A percentile compares a stretch with the other conserved stretches of the same genome.
Evolutionary conservation across 1,140 invertebrate genomes (phyloP).

Genomic region (Drosophila subobscura): DNA sequence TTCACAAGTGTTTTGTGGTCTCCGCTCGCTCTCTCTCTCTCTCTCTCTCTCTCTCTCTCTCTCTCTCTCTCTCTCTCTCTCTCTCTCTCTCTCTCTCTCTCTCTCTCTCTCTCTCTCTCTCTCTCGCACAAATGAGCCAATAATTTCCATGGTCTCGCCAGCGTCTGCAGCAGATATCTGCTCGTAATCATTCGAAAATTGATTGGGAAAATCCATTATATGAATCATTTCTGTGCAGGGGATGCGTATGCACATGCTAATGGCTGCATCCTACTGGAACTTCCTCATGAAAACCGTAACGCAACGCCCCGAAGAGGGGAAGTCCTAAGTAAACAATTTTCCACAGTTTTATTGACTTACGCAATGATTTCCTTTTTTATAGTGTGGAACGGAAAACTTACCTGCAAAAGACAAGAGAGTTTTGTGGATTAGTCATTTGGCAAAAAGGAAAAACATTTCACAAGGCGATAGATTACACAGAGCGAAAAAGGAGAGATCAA

Average conservation of each 20-base stretch:
- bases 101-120: conserved; percentile 15
- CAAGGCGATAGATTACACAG: conserved; percentile 48
- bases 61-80: conserved; percentile 31
- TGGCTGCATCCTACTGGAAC: conserved; percentile 40
- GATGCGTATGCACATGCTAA: conserved; percentile 40
- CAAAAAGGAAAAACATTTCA: conserved; percentile 41
- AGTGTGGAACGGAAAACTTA: conserved; percentile 43
- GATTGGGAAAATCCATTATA: conserved; percentile 48
- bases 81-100: conserved; percentile 44
- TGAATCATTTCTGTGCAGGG: conserved; percentile 11
- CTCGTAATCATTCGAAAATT: conserved; percentile 45
- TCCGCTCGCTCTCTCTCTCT: conserved; percentile 27
- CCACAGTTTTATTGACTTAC: conserved; percentile 72
- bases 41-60: conserved; percentile 30
- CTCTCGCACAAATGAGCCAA: conserved; percentile 63
- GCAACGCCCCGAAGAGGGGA: conserved; percentile 8
- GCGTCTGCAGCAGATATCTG: conserved; percentile 38
- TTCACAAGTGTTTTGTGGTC: conserved; percentile 29
- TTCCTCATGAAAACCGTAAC: conserved; percentile 37
- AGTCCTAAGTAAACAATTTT: conserved; percentile 68
- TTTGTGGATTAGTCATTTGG: conserved; percentile 55
- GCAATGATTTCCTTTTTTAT: conserved; percentile 68
- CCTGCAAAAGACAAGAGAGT: conserved; percentile 51
- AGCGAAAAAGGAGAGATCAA: neutral
- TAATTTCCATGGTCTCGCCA: conserved; percentile 49